Base-by-base conservation (phyloP, 2,113 vertebrate species). In the Elephas maximus region DNA sequence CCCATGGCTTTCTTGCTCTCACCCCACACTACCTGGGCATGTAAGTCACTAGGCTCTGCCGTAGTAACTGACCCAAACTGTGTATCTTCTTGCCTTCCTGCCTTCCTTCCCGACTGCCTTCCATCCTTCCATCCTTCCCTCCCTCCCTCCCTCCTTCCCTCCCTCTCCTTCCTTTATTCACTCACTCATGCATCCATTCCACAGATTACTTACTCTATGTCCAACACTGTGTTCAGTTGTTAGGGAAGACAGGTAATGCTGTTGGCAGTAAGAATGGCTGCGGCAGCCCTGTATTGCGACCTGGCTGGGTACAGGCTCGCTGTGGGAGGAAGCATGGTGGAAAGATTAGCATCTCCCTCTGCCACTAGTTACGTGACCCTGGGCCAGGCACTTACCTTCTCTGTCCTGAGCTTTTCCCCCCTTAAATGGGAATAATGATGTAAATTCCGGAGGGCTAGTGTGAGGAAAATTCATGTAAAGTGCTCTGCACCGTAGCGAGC, bases 221-320 rank as follows among this genome's bases (percentile, higher is more conserved):
- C 44, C 30, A 6, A 71, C 3, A 6, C 65, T 63, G 41, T 63
- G 60, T 9, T 60, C 30, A 20, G 67, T 20, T 79, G 28, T 65
- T 8, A 24, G 91, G 17, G 51, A 48, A 17, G 89, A 60, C 60
- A 21, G 88, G 18, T 2, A 10, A 26, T 11, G 77, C 45, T 1
- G 0, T n/a, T 8, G 6, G 69, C 7, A 73, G 7, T 10, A 0
- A 5, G 0, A 12, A 10, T 2, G 1, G 74, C 60, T 12, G 80
- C 0, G 11, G 45, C 14, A 1, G 89, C 24, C 4, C 0, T 1
- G 48, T 33, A 2, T 24, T 1, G 33, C 20, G 71, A 57, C 62
- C 4, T 2, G 37, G 10, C 74, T 3, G 4, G 28, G 73, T 1
- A 10, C 76, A 60, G 48, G 57, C n/a, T 26, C 1, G 0, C 15